Conservation (phyloP, 2,113 vertebrate species). For the Hyperoodon ampullatus region DNA sequence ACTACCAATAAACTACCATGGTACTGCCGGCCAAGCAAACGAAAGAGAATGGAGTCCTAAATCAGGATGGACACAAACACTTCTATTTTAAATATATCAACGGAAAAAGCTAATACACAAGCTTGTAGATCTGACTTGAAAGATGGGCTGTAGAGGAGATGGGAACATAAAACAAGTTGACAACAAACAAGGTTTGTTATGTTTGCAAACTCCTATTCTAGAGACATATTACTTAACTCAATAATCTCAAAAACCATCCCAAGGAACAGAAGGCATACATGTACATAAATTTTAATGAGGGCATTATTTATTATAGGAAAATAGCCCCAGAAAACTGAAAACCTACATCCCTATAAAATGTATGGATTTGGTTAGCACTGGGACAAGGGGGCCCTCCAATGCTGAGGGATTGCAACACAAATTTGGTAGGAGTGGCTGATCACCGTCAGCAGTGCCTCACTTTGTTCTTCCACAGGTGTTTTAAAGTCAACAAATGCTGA, state of each 20-base stretch:
- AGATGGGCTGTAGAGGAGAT: background rate
- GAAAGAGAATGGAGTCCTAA: background rate
- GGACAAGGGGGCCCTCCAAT: background rate
- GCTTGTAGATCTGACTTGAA: background rate
- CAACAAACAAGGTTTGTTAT: background rate
- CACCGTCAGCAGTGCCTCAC: fast-evolving
- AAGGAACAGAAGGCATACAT: background rate
- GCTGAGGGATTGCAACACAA: background rate
- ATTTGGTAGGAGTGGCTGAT: background rate
- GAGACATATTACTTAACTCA: background rate
- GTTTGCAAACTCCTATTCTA: background rate
- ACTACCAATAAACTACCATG: background rate
- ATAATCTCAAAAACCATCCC: background rate
- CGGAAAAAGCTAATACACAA: background rate
- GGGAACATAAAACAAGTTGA: background rate
- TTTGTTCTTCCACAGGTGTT: background rate
- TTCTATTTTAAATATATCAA: background rate
- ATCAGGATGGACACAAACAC: background rate
- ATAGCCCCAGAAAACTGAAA: background rate
- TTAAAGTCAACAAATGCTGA: background rate
- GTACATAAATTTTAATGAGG: background rate
- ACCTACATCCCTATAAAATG: background rate
- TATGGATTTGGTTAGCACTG: background rate
- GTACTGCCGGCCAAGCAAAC: background rate
- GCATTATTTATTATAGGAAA: background rate